A percentile compares a stretch with the other conserved stretches of the same genome.
Conservation (phyloP, 2,113 vertebrate genomes). For the Bolborhynchus lineola region DNA sequence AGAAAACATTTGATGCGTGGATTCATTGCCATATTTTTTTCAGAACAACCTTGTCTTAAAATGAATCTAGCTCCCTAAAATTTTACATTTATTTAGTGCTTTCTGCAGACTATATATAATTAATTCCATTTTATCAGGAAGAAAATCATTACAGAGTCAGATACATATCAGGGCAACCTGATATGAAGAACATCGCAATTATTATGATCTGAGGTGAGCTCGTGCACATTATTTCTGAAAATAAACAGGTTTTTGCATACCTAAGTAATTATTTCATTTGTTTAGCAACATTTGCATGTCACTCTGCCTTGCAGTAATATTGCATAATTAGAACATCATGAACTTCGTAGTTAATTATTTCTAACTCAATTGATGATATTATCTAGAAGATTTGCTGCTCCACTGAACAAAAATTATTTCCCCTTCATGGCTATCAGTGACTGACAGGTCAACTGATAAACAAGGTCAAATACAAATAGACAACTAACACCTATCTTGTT, state of each 20-base stretch:
- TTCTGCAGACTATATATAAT: neutral
- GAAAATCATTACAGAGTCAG: neutral
- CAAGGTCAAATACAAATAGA: neutral
- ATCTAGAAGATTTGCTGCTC: neutral
- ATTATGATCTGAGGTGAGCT: neutral
- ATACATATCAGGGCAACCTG: neutral
- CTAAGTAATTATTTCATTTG: slow-evolving; percentile 1
- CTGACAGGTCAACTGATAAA: neutral
- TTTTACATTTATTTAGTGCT: neutral
- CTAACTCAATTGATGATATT: neutral
- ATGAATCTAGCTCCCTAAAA: neutral
- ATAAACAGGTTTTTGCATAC: neutral
- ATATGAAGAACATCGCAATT: neutral
- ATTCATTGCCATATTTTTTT: neutral
- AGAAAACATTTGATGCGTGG: neutral
- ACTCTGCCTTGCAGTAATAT: neutral
- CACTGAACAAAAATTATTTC: neutral
- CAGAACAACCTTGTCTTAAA: neutral
- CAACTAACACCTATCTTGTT: neutral
- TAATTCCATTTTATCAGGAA: neutral
- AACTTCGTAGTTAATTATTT: slow-evolving; percentile 9
- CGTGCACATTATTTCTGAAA: neutral
- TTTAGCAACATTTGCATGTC: neutral
- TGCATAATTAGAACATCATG: neutral
- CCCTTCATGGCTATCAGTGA: neutral